phyloP scores from a whole-genome alignment of 2,113 vertebrate species.

The Heloderma charlesbogerti region DNA sequence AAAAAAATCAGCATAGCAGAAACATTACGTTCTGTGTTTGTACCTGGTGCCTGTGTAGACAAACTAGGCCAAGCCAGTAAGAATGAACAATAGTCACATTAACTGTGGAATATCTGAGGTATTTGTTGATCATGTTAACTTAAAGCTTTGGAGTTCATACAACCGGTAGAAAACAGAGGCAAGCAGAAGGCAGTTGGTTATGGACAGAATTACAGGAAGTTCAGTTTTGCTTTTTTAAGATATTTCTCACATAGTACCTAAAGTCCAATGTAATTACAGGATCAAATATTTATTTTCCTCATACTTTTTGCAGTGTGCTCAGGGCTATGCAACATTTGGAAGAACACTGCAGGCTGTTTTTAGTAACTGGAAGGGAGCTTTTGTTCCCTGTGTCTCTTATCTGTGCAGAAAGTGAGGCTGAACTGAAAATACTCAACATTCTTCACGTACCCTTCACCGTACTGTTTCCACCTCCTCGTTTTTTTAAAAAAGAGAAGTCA shows the following conservation, averaged over 20 bases:
- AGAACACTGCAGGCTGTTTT: constrained; percentile 15
- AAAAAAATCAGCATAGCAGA: no score
- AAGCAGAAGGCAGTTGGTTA: background rate
- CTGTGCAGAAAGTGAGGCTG: constrained; percentile 5
- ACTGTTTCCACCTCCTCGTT: constrained; percentile 49
- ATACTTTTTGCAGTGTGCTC: background rate
- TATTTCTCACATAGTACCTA: background rate
- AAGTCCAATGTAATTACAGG: background rate
- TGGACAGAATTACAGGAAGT: background rate
- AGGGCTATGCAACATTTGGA: background rate
- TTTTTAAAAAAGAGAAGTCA: background rate
- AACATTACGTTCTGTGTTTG: background rate
- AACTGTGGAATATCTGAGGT: no score
- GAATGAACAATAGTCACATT: background rate
- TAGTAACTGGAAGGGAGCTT: background rate
- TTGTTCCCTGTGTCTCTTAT: background rate
- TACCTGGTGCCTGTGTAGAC: background rate
- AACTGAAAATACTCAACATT: constrained; percentile 65
- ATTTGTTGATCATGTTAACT: background rate
- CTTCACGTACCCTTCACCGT: constrained; percentile 66
- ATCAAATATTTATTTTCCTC: background rate
- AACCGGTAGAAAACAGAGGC: background rate
- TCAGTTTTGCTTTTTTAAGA: background rate
- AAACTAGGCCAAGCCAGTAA: background rate
- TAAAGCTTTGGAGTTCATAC: background rate